Percentiles rank a stretch among this genome's conserved stretches.
phyloP scores from a whole-genome alignment of 2,888 invertebrate species.

The Parnassius mnemosyne region DNA sequence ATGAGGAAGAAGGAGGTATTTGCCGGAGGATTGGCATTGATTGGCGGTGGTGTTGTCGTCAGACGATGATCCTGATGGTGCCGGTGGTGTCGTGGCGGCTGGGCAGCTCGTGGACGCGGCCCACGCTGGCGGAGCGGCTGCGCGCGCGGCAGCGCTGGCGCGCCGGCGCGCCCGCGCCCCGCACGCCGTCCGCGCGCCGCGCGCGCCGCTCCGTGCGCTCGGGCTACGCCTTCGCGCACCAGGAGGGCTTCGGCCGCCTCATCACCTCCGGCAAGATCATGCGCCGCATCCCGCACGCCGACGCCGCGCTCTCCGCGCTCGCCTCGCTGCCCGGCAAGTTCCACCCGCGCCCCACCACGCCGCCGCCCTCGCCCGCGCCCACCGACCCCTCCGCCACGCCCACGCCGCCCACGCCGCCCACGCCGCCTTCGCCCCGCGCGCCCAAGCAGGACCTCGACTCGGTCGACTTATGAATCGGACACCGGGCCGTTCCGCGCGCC shows the following conservation, averaged over 20 bases:
- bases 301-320: constrained; percentile 85
- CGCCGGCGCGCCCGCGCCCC: constrained; percentile 87
- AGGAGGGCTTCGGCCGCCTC: constrained; percentile 97
- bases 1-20: no score
- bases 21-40: no score
- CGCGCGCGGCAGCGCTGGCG: constrained; percentile 88
- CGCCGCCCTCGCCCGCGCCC: constrained; percentile 35
- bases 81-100: constrained; percentile 97
- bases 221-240: constrained; percentile 98
- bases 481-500: background rate
- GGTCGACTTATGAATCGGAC: constrained; percentile 81
- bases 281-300: constrained; percentile 88
- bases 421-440: constrained; percentile 76
- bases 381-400: constrained; percentile 36
- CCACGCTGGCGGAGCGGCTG: constrained; percentile 95
- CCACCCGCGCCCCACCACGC: constrained; percentile 88
- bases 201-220: constrained; percentile 95
- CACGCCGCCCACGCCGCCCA: constrained; percentile 36
- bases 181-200: constrained; percentile 93
- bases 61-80: constrained; percentile 90
- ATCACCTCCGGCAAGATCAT: constrained; percentile 99
- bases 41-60: constrained; percentile 18
- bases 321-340: constrained; percentile 81
- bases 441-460: constrained; percentile 88
- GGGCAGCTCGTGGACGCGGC: constrained; percentile 94